Percentiles rank a stretch among this genome's conserved stretches.
These are phyloP conservation scores for Caenorhabditis uteleia DNA, from an alignment of 2,888 invertebrate species.

Conservation along the genomic window DNA sequence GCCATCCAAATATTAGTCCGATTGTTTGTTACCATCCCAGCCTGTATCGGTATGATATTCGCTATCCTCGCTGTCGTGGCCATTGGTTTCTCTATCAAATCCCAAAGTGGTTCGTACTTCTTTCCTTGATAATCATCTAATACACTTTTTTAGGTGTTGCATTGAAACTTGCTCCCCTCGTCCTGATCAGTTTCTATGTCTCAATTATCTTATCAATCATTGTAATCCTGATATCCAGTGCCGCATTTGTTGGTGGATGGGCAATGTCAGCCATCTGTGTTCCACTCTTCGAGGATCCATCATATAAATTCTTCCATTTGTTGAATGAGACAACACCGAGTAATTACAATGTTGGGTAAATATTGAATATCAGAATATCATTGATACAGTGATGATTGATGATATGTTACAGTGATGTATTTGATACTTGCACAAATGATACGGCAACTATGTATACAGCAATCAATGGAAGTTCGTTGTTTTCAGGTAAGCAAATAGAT, in stretches of 20 bases:
- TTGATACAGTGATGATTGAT: neutral
- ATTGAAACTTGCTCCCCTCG: neutral
- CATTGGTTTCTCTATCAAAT: constrained; percentile 18
- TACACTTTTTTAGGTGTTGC: no score
- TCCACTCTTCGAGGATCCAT: constrained; percentile 40
- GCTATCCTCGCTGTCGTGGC: constrained; percentile 28
- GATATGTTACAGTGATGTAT: constrained; percentile 9
- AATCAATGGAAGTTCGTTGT: constrained; percentile 15
- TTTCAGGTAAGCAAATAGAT: constrained; percentile 12
- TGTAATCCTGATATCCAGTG: constrained; percentile 16
- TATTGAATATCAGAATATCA: neutral
- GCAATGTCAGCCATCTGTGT: constrained; percentile 43
- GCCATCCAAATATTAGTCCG: constrained; percentile 18
- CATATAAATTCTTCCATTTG: constrained; percentile 30
- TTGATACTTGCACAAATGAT: constrained; percentile 5
- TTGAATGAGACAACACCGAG: constrained; percentile 19
- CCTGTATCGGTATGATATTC: constrained; percentile 29
- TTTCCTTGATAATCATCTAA: no score
- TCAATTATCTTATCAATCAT: constrained; percentile 16
- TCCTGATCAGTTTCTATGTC: constrained; percentile 20
- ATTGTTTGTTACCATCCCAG: constrained; percentile 28
- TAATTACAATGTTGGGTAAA: no score
- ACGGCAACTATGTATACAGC: constrained; percentile 20
- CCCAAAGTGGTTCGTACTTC: constrained; percentile 3
- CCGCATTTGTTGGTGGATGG: constrained; percentile 45